Evolutionary conservation across 2,113 vertebrate genomes (phyloP).

Genomic region (Ameiurus melas): DNA sequence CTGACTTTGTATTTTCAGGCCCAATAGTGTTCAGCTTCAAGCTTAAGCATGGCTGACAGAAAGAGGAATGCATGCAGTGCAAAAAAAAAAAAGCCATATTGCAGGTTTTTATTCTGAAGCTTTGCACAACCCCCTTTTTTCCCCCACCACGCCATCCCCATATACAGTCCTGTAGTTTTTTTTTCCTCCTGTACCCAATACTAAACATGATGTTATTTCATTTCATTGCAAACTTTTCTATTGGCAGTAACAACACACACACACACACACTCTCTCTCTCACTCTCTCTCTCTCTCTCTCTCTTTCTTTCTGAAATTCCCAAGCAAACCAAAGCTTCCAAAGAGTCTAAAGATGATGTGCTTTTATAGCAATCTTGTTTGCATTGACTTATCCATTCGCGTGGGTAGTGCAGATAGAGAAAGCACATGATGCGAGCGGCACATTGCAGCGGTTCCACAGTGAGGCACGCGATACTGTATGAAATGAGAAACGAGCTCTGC

Average conservation of each 20-base stretch:
- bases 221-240: constrained; percentile 1
- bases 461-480: background rate
- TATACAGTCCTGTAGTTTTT: no score
- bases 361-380: constrained; percentile 3
- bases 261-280: background rate
- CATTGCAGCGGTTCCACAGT: background rate
- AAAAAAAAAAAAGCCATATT: background rate
- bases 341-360: background rate
- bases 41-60: constrained; percentile 15
- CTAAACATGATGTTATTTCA: background rate
- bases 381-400: background rate
- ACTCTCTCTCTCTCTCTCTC: no score
- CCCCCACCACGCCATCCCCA: background rate
- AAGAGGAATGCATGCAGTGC: constrained; percentile 4
- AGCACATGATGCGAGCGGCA: background rate
- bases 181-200: background rate
- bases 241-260: background rate
- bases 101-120: background rate
- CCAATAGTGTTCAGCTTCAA: constrained; percentile 19
- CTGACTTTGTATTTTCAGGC: background rate
- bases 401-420: background rate
- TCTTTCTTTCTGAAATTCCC: background rate
- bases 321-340: background rate
- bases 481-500: background rate
- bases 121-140: background rate